Evolutionary conservation across 53 echinoderm and acorn worm genomes (phyloP).

Genomic region (Holothuria scabra): DNA sequence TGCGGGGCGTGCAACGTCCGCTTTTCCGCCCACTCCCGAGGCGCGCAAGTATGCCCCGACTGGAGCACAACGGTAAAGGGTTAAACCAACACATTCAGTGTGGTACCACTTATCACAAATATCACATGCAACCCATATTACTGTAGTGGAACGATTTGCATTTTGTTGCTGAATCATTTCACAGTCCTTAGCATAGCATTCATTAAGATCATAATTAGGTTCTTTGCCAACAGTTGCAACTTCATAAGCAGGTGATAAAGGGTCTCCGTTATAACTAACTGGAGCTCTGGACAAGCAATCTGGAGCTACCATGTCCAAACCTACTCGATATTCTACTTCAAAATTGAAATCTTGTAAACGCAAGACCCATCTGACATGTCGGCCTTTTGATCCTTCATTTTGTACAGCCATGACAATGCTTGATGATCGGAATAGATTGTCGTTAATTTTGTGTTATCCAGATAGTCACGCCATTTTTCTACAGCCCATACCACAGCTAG

Average conservation of each 20-base stretch:
- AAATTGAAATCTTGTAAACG: constrained; percentile 59
- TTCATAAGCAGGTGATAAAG: no score
- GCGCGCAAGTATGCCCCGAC: no score
- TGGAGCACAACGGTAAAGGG: no score
- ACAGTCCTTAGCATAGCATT: constrained; percentile 9
- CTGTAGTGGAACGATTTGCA: neutral
- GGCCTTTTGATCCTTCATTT: no score
- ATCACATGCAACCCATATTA: constrained; percentile 60
- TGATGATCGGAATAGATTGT: no score
- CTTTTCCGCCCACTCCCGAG: no score
- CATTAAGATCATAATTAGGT: constrained; percentile 38
- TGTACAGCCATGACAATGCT: no score
- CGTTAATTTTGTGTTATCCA: no score
- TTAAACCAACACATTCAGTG: no score
- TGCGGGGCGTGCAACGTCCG: no score
- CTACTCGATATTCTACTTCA: constrained; percentile 54
- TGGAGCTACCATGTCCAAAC: no score
- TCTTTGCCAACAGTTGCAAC: neutral
- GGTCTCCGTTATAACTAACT: no score
- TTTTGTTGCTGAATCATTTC: constrained; percentile 22
- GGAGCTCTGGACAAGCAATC: constrained; percentile 35
- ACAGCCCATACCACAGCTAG: constrained; percentile 61
- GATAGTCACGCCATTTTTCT: constrained; percentile 44
- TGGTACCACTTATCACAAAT: neutral
- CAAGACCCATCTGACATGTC: neutral